Base-by-base conservation (phyloP, 2,888 invertebrate species). In the Calephelis perditalis region DNA sequence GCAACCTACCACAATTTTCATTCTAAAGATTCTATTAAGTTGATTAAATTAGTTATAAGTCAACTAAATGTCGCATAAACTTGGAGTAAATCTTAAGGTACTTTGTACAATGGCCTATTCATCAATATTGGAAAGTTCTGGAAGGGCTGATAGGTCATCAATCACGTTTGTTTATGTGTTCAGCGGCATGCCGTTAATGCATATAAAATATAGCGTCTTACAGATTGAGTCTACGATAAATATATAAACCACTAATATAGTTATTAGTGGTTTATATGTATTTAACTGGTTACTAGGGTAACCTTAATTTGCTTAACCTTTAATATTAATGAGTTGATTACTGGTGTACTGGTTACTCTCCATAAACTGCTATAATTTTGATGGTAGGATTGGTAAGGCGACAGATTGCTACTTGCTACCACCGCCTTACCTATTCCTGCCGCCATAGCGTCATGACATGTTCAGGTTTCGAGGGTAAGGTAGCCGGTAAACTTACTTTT, bases 121-220 rank as follows among this genome's bases (percentile, higher is more conserved):
- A 35, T 52, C 52, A 52, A 52, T 52, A 52, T 52, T 52, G 52
- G 52, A 52, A 52, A 52, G 5, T 52, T 52, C 10, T 52, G 52
- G 52, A 52, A 52, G 26, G 52, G 26, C 26, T 52, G 52, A 52
- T 52, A 35, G 52, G 52, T 35, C 52, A 52, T 52, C 52, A 52
- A 52, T 52, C 52, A 52, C 52, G 52, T 26, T 26, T 40, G 40
- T 40, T 40, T 40, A 26, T 52, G 26, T 52, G 52, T 52, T 52
- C 35, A 52, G 10, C 52, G 52, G 35, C 26, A 52, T 7, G 8
- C 52, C 52, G 35, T 52, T 35, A 52, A 52, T 52, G 52, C 26
- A 52, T 52, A 52, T 52, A 35, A 52, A 52, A 26, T 52, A 52
- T 52, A 15, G 35, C 52, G 52, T 52, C 52, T 52, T 52, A 9